Evolutionary conservation across 2,113 vertebrate genomes (phyloP), one percentile per base, ranked within the genome.

Genomic region (Pyxicephalus adspersus): DNA sequence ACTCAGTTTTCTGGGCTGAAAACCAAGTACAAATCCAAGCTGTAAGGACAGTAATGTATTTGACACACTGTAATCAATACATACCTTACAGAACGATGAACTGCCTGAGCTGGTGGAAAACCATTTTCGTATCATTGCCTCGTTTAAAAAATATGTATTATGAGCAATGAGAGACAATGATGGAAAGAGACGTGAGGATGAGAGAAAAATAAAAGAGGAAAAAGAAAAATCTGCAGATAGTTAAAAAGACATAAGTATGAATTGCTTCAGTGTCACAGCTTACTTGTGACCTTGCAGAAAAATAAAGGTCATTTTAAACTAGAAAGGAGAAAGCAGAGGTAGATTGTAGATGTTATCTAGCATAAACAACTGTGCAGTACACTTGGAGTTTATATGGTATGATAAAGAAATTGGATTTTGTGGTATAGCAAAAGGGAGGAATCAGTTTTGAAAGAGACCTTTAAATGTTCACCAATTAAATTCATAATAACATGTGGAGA

Each of bases 11-110:
- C 68, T 64, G 68, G 68, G 68, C 79, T 81, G 67, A 54, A 64
- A 81, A 81, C 68, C 68, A 81, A 73, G 45, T 64, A 54, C 74
- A 68, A 81, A 73, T 74, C 38, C 60, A 74, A 1, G 52, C 61
- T 81, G 52, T 65, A 64, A 73, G 45, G 68, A 64, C 68, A 64
- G 58, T 65, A 81, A 81, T 74, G 79, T 73, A 38, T 74, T 74
- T 81, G 68, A 73, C 60, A 74, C 28, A 55, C 20, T 58, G 57
- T 74, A 64, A 81, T 81, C 64, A 81, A 70, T 71, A 71, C 66
- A 51, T 38, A 71, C 77, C 45, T 51, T 70, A 50, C 66, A 80
- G 34, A 52, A 80, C 38, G 26, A 71, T 80, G 66, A 72, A 70
- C 54, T 80, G 66, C 54, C 77, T 63, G 55, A 63, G 22, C 31